Base-by-base conservation (phyloP, 2,888 invertebrate genomes). In the Homarus gammarus region DNA sequence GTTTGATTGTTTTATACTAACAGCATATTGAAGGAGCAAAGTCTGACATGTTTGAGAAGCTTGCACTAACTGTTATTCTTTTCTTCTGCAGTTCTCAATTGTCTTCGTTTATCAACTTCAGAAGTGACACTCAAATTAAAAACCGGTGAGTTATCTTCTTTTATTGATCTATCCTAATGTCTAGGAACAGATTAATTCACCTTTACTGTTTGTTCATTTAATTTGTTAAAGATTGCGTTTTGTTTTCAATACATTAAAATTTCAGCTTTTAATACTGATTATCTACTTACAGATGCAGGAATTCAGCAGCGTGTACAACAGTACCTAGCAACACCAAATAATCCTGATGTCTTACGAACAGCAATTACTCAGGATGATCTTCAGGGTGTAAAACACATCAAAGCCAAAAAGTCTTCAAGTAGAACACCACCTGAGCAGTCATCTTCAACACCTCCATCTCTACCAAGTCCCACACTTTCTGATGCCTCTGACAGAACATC, bases 51-150 rank as follows among this genome's bases (percentile, higher is more conserved):
- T 40, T 36, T 72, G 22, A 79, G 38, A 12, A 8, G 22, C 61
- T 64, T 64, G 3, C 64, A 40, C 10, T 56, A 56, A 64, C 64
- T 27, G 6, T 64, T 64, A 56, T 56, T 79, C 40, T 64, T 40
- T 27, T 38, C 15, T 72, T 56, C n/a, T 61, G 64, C 96, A 97
- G 97, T 98, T 95, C 95, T 98, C 95, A 98, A 97, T 96, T 98
- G 98, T 95, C 96, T 98, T 94, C 96, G 98, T 94, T 96, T 98
- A 94, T 97, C 98, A 93, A 96, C 97, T 95, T 97, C 97, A 95
- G 96, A 97, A 93, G 97, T 98, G 94, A 97, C 97, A 94, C 95
- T 98, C 94, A 97, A 97, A 95, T 96, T 98, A 94, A 97, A 96
- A 95, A 96, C 97, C 96, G 98, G 98, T 97, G 95, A 96, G 96